These are phyloP conservation scores for Pammene aurita DNA, from an alignment of 2,888 invertebrate genomes.

Conservation along the genomic window DNA sequence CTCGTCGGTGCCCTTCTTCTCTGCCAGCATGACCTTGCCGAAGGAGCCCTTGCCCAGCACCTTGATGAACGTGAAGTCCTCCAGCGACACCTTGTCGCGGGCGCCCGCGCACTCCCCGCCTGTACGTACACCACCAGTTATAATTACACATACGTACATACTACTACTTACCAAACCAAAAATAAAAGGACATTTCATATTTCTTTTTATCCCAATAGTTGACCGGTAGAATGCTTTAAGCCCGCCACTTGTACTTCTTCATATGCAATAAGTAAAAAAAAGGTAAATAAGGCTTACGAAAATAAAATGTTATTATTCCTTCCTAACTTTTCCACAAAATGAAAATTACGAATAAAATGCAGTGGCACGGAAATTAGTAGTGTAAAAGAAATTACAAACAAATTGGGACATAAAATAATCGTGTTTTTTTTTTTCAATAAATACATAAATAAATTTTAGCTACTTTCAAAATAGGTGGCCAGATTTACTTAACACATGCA, in stretches of 20 bases:
- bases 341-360: no score
- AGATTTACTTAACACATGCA: not conserved
- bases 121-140: slow-evolving; percentile 22
- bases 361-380: no score
- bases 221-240: no score
- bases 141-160: not conserved
- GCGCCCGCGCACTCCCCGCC: slow-evolving; percentile 52
- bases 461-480: slow-evolving; percentile 8
- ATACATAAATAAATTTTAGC: not conserved
- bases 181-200: no score
- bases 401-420: not conserved
- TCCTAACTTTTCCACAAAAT: no score
- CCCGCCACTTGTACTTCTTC: no score
- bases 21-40: slow-evolving; percentile 99
- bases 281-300: no score
- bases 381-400: not conserved
- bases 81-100: slow-evolving; percentile 86
- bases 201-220: no score
- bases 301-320: no score
- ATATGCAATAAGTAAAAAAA: no score
- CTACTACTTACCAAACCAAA: no score
- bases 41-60: slow-evolving; percentile 99
- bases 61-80: slow-evolving; percentile 98
- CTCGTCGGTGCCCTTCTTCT: slow-evolving; percentile 96
- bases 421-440: no score